Evolutionary conservation across 2,888 invertebrate genomes (phyloP).

Genomic region (Plebejus anna): DNA sequence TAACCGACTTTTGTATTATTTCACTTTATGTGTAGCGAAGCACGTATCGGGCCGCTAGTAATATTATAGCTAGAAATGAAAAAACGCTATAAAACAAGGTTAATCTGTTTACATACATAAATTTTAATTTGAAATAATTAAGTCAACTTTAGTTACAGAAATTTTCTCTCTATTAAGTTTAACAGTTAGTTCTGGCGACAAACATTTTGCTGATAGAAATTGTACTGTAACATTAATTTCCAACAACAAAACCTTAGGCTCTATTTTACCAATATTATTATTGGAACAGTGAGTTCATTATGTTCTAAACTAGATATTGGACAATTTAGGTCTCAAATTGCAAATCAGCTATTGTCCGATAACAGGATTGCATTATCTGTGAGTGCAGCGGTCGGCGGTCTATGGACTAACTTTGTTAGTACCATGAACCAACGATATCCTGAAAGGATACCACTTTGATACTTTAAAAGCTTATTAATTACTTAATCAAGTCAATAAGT

Average conservation of each 20-base stretch:
- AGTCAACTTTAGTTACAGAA: neutral
- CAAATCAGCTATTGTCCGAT: slow-evolving; percentile 15
- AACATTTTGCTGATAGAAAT: neutral
- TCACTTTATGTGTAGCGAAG: too few species aligned
- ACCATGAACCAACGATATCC: neutral
- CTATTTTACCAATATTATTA: neutral
- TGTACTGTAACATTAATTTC: neutral
- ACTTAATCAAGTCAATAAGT: too few species aligned
- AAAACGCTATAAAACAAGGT: too few species aligned
- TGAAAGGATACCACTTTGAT: neutral
- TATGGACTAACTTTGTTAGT: neutral
- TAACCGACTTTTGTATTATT: too few species aligned
- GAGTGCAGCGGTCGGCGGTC: slow-evolving; percentile 6
- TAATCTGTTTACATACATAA: too few species aligned
- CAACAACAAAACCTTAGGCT: neutral
- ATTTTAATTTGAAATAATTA: too few species aligned
- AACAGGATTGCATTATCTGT: neutral
- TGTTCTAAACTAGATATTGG: neutral
- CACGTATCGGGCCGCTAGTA: too few species aligned
- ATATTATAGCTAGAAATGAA: too few species aligned
- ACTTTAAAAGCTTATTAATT: too few species aligned
- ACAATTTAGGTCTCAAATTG: slow-evolving; percentile 14
- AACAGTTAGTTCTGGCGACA: neutral
- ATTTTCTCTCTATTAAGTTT: neutral
- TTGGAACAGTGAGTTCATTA: neutral